Conservation (phyloP, 2,888 invertebrate genomes). For the Lacanobia oleracea region DNA sequence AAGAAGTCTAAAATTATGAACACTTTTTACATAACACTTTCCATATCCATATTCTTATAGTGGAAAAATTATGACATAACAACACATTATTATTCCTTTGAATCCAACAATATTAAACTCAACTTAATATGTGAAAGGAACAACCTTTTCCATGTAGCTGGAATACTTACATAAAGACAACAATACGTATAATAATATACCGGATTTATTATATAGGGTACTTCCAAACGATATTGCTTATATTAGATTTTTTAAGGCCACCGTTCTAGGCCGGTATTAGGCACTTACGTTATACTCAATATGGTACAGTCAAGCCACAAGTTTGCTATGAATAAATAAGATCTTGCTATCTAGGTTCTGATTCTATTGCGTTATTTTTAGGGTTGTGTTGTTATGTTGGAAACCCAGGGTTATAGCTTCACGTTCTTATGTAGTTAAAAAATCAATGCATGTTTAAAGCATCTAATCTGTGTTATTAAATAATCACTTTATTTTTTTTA, state of each 20-base stretch:
- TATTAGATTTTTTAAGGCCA: slow-evolving; percentile 61
- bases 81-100: background rate
- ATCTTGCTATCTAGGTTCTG: slow-evolving; percentile 35
- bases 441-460: too few relatives aligned
- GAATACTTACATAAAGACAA: slow-evolving; percentile 35
- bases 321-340: slow-evolving; percentile 63
- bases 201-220: slow-evolving; percentile 55
- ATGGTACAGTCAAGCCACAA: slow-evolving; percentile 54
- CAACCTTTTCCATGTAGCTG: slow-evolving; percentile 26
- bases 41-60: background rate
- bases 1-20: background rate
- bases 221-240: slow-evolving; percentile 58
- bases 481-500: too few relatives aligned
- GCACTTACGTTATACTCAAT: slow-evolving; percentile 61
- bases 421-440: too few relatives aligned
- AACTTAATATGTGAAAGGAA: slow-evolving; percentile 31
- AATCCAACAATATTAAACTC: slow-evolving; percentile 36
- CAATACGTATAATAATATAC: slow-evolving; percentile 50
- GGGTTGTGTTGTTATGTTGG: background rate
- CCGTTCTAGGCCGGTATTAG: slow-evolving; percentile 49
- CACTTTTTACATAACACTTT: background rate
- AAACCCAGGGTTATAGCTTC: background rate
- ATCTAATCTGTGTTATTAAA: too few relatives aligned
- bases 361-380: slow-evolving; percentile 20
- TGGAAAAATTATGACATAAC: slow-evolving; percentile 13